Evolutionary conservation across 2,888 invertebrate species (phyloP).

Genomic region (Julus scandinavius): DNA sequence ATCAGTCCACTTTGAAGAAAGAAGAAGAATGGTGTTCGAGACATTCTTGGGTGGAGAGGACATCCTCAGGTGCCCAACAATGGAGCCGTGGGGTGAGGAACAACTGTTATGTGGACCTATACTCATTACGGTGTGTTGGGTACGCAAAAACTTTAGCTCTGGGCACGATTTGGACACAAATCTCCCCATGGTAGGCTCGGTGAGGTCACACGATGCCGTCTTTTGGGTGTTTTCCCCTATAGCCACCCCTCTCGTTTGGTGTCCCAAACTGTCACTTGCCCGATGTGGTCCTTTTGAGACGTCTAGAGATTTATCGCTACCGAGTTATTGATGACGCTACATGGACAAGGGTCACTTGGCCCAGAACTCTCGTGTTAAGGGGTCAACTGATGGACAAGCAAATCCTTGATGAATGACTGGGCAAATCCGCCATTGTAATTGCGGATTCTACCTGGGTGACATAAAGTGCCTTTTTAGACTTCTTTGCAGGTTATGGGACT

Average conservation of each 20-base stretch:
- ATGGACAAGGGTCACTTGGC: slow-evolving; percentile 17
- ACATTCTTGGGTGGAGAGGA: slow-evolving; percentile 39
- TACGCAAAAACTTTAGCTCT: neutral
- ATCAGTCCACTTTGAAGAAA: slow-evolving; percentile 10
- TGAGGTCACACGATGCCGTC: slow-evolving; percentile 42
- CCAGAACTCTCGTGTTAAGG: neutral
- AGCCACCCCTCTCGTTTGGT: neutral
- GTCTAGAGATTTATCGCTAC: slow-evolving; percentile 35
- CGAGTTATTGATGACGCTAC: slow-evolving; percentile 16
- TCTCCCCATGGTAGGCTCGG: neutral
- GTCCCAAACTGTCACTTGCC: slow-evolving; percentile 5
- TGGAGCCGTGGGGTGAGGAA: slow-evolving; percentile 30
- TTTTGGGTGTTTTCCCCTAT: slow-evolving; percentile 36
- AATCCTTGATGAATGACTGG: slow-evolving; percentile 27
- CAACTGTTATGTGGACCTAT: slow-evolving; percentile 8
- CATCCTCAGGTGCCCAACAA: slow-evolving; percentile 14
- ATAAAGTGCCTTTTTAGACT: neutral
- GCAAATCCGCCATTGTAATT: slow-evolving; percentile 5
- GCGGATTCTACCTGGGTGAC: neutral
- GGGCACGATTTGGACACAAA: slow-evolving; percentile 12
- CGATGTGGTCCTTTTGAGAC: slow-evolving; percentile 16
- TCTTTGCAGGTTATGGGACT: neutral
- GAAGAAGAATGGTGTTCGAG: slow-evolving; percentile 13
- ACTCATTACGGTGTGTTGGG: slow-evolving; percentile 37
- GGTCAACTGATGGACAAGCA: slow-evolving; percentile 39